phyloP scores from a whole-genome alignment of 2,888 invertebrate species.

The Andrena bicolor region DNA sequence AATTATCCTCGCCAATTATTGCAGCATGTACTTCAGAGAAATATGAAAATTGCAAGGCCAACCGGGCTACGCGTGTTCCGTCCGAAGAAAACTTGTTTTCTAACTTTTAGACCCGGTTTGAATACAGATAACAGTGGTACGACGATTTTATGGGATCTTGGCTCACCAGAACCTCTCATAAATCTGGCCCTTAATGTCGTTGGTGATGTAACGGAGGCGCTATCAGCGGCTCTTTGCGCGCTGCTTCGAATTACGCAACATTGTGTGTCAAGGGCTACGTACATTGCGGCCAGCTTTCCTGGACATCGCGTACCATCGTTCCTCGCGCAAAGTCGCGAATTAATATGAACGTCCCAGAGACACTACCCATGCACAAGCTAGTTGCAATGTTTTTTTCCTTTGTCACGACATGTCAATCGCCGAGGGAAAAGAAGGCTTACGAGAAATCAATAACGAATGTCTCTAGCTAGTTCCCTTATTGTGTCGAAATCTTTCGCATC shows the following conservation, averaged over 20 bases:
- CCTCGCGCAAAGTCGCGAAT: conserved; percentile 68
- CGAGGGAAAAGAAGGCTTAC: neutral
- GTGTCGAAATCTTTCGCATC: conserved; percentile 6
- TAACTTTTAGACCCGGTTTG: neutral
- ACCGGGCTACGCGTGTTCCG: neutral
- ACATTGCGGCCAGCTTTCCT: conserved; percentile 37
- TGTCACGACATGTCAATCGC: neutral
- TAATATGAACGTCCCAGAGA: conserved; percentile 63
- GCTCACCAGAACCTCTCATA: conserved; percentile 35
- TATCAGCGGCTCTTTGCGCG: conserved; percentile 71
- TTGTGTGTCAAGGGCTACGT: conserved; percentile 82
- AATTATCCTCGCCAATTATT: neutral
- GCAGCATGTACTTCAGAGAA: neutral
- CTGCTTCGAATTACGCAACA: conserved; percentile 75
- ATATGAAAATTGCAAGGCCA: neutral
- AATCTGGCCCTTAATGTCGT: conserved; percentile 52
- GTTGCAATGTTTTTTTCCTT: conserved; percentile 7
- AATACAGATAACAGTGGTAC: neutral
- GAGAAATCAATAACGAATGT: conserved; percentile 36
- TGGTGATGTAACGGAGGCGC: conserved; percentile 70
- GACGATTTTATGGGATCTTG: conserved; percentile 7
- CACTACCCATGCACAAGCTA: neutral
- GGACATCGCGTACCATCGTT: conserved; percentile 10
- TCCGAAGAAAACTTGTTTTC: neutral
- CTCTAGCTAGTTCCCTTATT: neutral